These are phyloP conservation scores for Watsonalla binaria DNA, from an alignment of 2,888 invertebrate species.

Conservation along the genomic window DNA sequence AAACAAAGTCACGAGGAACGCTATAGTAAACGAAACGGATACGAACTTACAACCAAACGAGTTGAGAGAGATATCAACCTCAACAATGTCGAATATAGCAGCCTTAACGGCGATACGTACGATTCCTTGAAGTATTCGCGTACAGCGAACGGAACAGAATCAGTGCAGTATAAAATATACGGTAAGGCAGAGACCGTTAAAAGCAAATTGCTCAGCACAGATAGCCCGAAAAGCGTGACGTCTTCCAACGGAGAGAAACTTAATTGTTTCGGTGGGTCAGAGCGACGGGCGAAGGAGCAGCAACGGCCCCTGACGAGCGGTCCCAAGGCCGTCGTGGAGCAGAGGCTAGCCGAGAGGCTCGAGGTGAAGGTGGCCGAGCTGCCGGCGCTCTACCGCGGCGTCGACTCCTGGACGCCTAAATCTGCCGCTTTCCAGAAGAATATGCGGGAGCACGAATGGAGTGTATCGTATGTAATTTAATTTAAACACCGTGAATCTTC, in stretches of 20 bases:
- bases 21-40: constrained; percentile 67
- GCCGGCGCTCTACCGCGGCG: constrained; percentile 85
- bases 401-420: constrained; percentile 87
- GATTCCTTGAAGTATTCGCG: constrained; percentile 77
- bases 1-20: constrained; percentile 71
- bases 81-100: constrained; percentile 66
- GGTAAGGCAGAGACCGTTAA: constrained; percentile 72
- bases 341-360: constrained; percentile 69
- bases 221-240: constrained; percentile 72
- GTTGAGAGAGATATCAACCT: constrained; percentile 67
- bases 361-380: constrained; percentile 78
- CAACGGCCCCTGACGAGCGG: constrained; percentile 64
- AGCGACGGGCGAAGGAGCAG: constrained; percentile 60
- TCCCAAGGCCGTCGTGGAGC: constrained; percentile 64
- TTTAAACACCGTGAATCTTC: constrained; percentile 3
- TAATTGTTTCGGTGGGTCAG: constrained; percentile 57
- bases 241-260: constrained; percentile 70
- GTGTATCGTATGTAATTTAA: constrained; percentile 74
- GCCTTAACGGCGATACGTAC: constrained; percentile 67
- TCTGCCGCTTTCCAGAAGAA: constrained; percentile 78
- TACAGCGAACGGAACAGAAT: constrained; percentile 72
- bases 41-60: constrained; percentile 59
- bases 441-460: constrained; percentile 78
- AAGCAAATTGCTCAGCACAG: constrained; percentile 72
- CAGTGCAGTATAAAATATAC: constrained; percentile 73